phyloP scores from a whole-genome alignment of 2,113 vertebrate genomes.

The Brachionichthys hirsutus region DNA sequence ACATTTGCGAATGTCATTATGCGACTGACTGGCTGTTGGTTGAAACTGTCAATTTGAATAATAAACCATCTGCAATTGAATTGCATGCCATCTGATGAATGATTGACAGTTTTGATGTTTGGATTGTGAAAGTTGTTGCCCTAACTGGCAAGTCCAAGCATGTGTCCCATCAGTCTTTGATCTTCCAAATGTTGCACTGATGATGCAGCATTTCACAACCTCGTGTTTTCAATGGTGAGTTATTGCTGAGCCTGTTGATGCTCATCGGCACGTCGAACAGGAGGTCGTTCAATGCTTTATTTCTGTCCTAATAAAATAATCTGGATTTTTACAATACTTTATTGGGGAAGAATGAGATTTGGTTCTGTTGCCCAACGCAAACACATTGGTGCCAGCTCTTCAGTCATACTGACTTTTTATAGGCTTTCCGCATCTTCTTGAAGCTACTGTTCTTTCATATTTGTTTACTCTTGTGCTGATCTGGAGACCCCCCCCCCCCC shows the following conservation, averaged over 20 bases:
- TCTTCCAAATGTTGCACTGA: conserved; percentile 24
- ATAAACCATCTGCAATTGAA: conserved; percentile 57
- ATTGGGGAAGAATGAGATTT: background rate
- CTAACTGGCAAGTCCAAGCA: conserved; percentile 56
- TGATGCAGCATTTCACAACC: conserved; percentile 24
- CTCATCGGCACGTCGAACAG: too few species aligned
- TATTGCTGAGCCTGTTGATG: background rate
- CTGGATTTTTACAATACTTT: too few species aligned
- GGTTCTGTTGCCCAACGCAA: conserved; percentile 9
- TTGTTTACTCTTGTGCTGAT: conserved; percentile 7
- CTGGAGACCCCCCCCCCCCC: background rate
- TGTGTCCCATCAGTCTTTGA: conserved; percentile 39
- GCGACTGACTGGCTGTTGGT: conserved; percentile 41
- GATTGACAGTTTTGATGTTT: conserved; percentile 67
- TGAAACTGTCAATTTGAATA: conserved; percentile 60
- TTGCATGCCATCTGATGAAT: conserved; percentile 49
- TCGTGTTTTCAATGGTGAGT: conserved; percentile 19
- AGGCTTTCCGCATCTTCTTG: background rate
- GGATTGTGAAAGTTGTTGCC: conserved; percentile 46
- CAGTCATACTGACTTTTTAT: conserved; percentile 32
- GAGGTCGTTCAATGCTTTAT: too few species aligned
- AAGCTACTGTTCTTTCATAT: conserved; percentile 3
- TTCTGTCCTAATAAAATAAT: too few species aligned
- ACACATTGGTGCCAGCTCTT: conserved; percentile 10
- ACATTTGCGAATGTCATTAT: conserved; percentile 48